Evolutionary conservation across 2,888 invertebrate genomes (phyloP).

Genomic region (Dryadula phaetusa): DNA sequence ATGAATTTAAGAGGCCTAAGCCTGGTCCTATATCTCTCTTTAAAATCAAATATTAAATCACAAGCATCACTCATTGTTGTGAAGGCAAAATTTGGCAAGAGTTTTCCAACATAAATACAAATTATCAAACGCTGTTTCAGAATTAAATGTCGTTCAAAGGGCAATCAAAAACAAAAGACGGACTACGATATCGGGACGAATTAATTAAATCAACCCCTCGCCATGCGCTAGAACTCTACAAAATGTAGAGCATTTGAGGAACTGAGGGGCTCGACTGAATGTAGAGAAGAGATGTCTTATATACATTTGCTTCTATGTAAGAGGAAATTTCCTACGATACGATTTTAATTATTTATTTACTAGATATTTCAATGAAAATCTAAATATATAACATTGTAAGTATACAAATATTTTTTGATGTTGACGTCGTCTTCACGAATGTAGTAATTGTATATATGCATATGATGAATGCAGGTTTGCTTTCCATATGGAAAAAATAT

Average conservation of each 20-base stretch:
- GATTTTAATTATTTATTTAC: conserved; percentile 1
- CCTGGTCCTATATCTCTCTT: background rate
- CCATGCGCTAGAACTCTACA: background rate
- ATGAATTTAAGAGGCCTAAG: too few relatives aligned
- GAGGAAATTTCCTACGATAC: background rate
- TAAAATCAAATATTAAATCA: background rate
- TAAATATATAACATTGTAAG: too few relatives aligned
- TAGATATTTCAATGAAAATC: background rate
- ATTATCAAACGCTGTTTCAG: conserved; percentile 26
- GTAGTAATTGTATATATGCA: too few relatives aligned
- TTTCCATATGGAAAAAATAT: too few relatives aligned
- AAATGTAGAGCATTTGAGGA: background rate
- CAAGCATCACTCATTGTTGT: background rate
- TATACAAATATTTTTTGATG: too few relatives aligned
- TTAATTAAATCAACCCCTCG: conserved; percentile 32
- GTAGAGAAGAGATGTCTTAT: background rate
- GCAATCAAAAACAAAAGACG: conserved; percentile 34
- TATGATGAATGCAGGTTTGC: too few relatives aligned
- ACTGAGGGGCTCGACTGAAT: background rate
- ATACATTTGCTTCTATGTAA: background rate
- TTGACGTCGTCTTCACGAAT: too few relatives aligned
- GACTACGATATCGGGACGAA: conserved; percentile 28
- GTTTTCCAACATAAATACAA: conserved; percentile 18
- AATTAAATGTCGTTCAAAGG: conserved; percentile 31
- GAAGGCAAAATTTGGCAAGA: conserved; percentile 8